Evolutionary conservation across 2,888 invertebrate genomes (phyloP), one percentile per base, ranked within the genome.

Genomic region (Ectemnius continuus): DNA sequence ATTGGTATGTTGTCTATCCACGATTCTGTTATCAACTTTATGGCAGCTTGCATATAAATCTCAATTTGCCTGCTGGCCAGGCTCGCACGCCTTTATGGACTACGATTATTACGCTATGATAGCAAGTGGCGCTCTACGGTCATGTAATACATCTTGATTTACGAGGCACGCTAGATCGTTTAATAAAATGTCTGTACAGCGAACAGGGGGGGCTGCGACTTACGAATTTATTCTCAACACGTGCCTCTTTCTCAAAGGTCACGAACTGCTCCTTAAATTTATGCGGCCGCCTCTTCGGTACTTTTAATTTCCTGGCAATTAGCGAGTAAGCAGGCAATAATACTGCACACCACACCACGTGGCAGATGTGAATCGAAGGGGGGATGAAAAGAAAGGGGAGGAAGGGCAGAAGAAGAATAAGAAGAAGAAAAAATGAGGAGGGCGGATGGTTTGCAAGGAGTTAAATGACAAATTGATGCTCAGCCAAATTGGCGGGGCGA

Each of bases 391-490:
- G 18, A 26, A 23, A 63, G 2, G 47, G 0, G 36, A 26, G 3
- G 3, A 11, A 13, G 6, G 16, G 8, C 18, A 16, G 20, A 2
- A 23, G 20, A 11, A 23, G 23, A 23, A 47, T 2, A 14, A 47
- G 0, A 36, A 28, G 4, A 4, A 8, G 8, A 8, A 20, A 8
- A 16, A 11, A 23, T 45, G 46, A 36, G 65, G 70, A 23, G 69
- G 60, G 26, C 59, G 26, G 48, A 13, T 56, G 57, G 36, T 23
- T 57, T 59, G 45, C 70, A 67, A 11, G 11, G 67, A 73, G 70
- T 68, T 74, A 76, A 81, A 81, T 81, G 82, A 81, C 80, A 79
- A 81, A 81, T 80, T 81, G 81, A 78, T 70, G 79, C 69, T n/a
- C 60, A 59, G 73, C 70, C 75, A 81, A 80, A 80, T 81, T 76